Percentiles rank a stretch among this genome's conserved stretches.
These are phyloP conservation scores for Apodemia duryi DNA, from an alignment of 2,888 invertebrate genomes.

Conservation along the genomic window DNA sequence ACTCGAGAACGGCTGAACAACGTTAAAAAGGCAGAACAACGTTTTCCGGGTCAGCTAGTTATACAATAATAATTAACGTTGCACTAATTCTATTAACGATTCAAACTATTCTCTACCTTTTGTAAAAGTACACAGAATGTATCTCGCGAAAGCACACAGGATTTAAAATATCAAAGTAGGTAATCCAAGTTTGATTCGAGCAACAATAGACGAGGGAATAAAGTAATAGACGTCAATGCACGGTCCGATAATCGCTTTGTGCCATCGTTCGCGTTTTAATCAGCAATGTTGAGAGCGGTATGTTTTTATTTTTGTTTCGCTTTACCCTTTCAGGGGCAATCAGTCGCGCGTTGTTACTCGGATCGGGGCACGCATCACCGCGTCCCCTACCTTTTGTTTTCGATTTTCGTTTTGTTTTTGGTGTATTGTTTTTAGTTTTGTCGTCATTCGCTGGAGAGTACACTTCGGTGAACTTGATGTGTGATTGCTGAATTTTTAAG, in stretches of 20 bases:
- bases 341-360: constrained; percentile 61
- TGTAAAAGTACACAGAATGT: constrained; percentile 21
- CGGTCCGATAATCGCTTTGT: constrained; percentile 72
- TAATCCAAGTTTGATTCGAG: constrained; percentile 43
- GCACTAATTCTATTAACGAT: neutral
- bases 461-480: constrained; percentile 14
- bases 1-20: no score
- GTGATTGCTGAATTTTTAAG: neutral
- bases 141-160: constrained; percentile 37
- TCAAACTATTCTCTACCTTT: constrained; percentile 6
- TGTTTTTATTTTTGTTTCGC: constrained; percentile 51
- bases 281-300: constrained; percentile 49
- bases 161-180: constrained; percentile 43
- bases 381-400: constrained; percentile 27
- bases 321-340: constrained; percentile 65
- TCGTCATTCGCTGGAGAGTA: constrained; percentile 18
- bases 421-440: constrained; percentile 30
- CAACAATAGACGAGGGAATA: constrained; percentile 38
- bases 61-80: neutral
- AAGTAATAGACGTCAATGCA: constrained; percentile 52
- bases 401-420: constrained; percentile 28
- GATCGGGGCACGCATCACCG: constrained; percentile 54
- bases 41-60: no score
- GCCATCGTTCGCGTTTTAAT: constrained; percentile 59
- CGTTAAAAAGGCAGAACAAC: no score